Conservation (phyloP, 64 coral and sea anemone species). For the Trachythela sp. region DNA sequence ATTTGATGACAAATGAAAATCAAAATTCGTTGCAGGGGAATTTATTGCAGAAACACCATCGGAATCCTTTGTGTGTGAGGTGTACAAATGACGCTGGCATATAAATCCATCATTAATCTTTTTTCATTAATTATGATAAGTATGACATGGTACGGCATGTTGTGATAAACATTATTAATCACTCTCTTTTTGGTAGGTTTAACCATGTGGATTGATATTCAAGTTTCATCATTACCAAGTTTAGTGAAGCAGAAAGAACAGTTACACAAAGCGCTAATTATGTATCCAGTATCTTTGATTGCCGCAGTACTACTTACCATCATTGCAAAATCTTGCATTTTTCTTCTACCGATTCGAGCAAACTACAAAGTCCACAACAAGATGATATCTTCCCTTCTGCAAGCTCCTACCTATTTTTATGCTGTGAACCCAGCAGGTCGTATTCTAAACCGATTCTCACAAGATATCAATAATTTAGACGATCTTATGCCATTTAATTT, state of each 20-base stretch:
- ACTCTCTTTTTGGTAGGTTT: neutral
- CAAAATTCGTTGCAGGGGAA: too few relatives aligned
- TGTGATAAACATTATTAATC: too few relatives aligned
- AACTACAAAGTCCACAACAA: slow-evolving; percentile 54
- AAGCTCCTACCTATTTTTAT: slow-evolving; percentile 48
- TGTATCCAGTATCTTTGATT: neutral
- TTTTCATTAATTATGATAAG: too few relatives aligned
- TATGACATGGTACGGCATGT: too few relatives aligned
- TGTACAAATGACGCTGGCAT: too few relatives aligned
- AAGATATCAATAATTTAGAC: slow-evolving; percentile 55
- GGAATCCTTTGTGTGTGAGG: too few relatives aligned
- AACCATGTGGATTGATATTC: neutral
- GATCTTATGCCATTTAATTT: slow-evolving; percentile 49
- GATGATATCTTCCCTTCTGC: slow-evolving; percentile 43
- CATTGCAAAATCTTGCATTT: neutral
- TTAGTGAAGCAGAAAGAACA: neutral
- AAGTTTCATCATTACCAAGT: neutral
- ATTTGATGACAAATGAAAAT: too few relatives aligned
- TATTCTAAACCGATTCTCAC: slow-evolving; percentile 64
- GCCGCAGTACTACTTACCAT: neutral
- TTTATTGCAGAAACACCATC: too few relatives aligned
- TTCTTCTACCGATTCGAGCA: slow-evolving; percentile 25
- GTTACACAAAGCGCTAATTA: neutral
- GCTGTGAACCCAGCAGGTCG: slow-evolving; percentile 57
- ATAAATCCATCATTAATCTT: too few relatives aligned